Percentiles rank a stretch among this genome's conserved stretches.
Evolutionary conservation across 2,888 invertebrate species (phyloP).

Genomic region (Dryococelus australis): DNA sequence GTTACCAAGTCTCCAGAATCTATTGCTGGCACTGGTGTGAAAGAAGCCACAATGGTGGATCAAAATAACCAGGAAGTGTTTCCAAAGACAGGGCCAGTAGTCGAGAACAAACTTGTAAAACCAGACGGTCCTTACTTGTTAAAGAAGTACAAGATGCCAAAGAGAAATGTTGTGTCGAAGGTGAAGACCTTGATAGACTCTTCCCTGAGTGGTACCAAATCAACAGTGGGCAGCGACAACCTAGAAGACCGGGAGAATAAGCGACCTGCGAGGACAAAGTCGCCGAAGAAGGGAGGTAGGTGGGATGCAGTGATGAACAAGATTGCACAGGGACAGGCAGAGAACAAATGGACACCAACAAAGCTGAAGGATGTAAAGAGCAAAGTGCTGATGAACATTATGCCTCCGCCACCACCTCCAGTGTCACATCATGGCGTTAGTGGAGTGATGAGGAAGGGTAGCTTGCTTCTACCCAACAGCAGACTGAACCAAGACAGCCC

Average conservation of each 20-base stretch:
- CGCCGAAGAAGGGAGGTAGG: conserved; percentile 65
- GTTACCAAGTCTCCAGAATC: conserved; percentile 34
- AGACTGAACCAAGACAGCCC: conserved; percentile 30
- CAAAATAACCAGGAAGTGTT: background rate
- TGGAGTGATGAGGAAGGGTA: conserved; percentile 31
- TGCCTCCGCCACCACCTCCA: background rate
- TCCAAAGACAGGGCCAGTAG: too few relatives aligned
- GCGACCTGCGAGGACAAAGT: conserved; percentile 61
- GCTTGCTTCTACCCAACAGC: background rate
- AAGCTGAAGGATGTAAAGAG: conserved; percentile 86
- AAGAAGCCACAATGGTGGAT: background rate
- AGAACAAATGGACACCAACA: conserved; percentile 74
- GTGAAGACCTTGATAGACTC: conserved; percentile 74
- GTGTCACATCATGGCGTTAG: too few relatives aligned
- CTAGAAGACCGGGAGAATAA: conserved; percentile 64
- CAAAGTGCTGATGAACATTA: conserved; percentile 67
- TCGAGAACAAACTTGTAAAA: conserved; percentile 41
- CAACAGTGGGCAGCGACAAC: conserved; percentile 28
- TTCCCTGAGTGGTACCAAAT: conserved; percentile 47
- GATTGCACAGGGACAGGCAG: conserved; percentile 74
- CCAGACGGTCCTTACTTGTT: conserved; percentile 55
- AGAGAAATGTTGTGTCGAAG: conserved; percentile 78
- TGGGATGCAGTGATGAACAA: conserved; percentile 88
- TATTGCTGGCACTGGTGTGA: background rate
- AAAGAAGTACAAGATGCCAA: conserved; percentile 81